Evolutionary conservation across 2,888 invertebrate genomes (phyloP).

Genomic region (Drosophila peninsularis): DNA sequence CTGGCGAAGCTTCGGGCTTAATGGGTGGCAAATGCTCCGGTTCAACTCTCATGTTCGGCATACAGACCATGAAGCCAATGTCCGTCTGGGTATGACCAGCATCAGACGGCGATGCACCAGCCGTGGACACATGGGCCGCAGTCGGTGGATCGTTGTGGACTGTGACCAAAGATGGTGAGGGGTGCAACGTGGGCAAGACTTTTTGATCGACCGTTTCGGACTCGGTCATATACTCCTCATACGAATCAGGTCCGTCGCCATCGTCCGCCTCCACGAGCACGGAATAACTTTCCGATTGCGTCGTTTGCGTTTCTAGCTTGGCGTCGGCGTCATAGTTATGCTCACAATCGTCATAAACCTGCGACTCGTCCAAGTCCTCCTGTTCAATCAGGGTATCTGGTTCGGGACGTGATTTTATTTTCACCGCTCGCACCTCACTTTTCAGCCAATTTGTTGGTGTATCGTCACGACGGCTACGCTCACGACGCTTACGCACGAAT

Average conservation of each 20-base stretch:
- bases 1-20: slow-evolving; percentile 34
- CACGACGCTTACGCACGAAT: slow-evolving; percentile 80
- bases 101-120: slow-evolving; percentile 32
- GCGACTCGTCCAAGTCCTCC: slow-evolving; percentile 50
- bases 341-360: slow-evolving; percentile 62
- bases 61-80: slow-evolving; percentile 61
- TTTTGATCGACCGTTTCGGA: slow-evolving; percentile 44
- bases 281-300: slow-evolving; percentile 68
- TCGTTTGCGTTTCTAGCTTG: slow-evolving; percentile 62
- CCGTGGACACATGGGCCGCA: slow-evolving; percentile 20
- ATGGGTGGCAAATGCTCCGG: slow-evolving; percentile 29
- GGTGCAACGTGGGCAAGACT: slow-evolving; percentile 41
- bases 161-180: slow-evolving; percentile 46
- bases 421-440: slow-evolving; percentile 45
- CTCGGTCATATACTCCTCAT: slow-evolving; percentile 51
- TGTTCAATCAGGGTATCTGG: slow-evolving; percentile 44
- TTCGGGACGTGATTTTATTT: slow-evolving; percentile 30
- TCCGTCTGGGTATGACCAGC: slow-evolving; percentile 45
- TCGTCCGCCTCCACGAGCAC: slow-evolving; percentile 71
- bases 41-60: slow-evolving; percentile 48
- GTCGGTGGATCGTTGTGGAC: slow-evolving; percentile 33
- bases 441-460: slow-evolving; percentile 64
- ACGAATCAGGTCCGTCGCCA: slow-evolving; percentile 49
- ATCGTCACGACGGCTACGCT: slow-evolving; percentile 71
- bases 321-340: slow-evolving; percentile 60